A percentile compares a stretch with the other conserved stretches of the same genome.
These are phyloP conservation scores for Alectoris magna DNA, from an alignment of 2,797 vertebrate species.

Conservation along the genomic window DNA sequence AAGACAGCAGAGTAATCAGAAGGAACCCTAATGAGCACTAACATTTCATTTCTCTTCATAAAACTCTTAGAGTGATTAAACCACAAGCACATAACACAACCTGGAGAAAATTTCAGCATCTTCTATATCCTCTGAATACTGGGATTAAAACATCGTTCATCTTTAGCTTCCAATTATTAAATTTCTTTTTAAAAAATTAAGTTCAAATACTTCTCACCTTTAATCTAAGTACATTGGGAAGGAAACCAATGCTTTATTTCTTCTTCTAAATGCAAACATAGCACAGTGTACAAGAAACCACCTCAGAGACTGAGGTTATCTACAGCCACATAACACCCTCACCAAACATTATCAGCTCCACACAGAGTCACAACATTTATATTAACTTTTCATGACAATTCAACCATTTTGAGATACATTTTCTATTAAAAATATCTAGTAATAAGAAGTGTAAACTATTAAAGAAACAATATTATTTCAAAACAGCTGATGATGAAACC, in stretches of 20 bases:
- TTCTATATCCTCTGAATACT: not conserved
- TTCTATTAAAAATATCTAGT: not conserved
- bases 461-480: not conserved
- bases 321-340: slow-evolving; percentile 60
- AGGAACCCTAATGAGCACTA: not conserved
- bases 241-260: slow-evolving; percentile 66
- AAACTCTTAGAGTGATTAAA: not conserved
- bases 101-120: not conserved
- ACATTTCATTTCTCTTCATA: not conserved
- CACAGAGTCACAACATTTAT: slow-evolving; percentile 9
- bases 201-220: slow-evolving; percentile 70
- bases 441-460: not conserved
- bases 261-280: slow-evolving; percentile 63
- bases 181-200: not conserved
- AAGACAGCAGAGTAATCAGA: not conserved
- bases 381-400: slow-evolving; percentile 24
- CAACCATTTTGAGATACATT: not conserved
- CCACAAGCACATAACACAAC: not conserved
- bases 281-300: slow-evolving; percentile 18
- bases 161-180: too few species aligned
- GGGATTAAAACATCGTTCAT: too few species aligned
- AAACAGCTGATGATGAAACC: not conserved
- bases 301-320: slow-evolving; percentile 63
- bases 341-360: not conserved
- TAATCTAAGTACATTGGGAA: slow-evolving; percentile 66